Base-by-base conservation (phyloP, 2,113 vertebrate genomes). In the Panthera tigris region DNA sequence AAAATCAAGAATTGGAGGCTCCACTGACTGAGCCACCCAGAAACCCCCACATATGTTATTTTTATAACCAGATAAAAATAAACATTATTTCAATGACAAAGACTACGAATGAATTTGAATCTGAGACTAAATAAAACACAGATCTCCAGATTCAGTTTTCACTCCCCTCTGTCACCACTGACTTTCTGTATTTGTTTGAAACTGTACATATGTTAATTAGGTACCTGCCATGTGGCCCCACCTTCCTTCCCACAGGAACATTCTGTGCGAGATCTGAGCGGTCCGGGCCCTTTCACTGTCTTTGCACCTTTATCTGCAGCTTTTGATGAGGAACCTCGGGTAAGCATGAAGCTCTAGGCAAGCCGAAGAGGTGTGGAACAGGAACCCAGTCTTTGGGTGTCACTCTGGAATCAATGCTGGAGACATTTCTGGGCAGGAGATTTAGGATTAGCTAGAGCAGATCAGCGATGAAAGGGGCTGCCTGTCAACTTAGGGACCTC, bases 241-340 rank as follows among this genome's bases (percentile, higher is more conserved):
- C 76, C 18, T 74, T 50, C 23, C 61, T 83, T 61, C 55, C 98
- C 96, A 31, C 98, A 99, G 99, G 66, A 94, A 0, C 69, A 94
- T 15, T 92, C 94, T 0, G n/a, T 99, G 23, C 97, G 78, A 68
- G 99, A 99, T 29, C 74, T 99, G 50, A 25, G 84, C 4, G 98
- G 98, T 1, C 95, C 98, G 0, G 99, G 99, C 0, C 99, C 99
- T 0, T 99, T 99, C 98, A 99, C 99, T 0, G 97, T 99, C 15
- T 99, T 99, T 6, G 98, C 82, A 3, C 99, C 99, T 5, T 98
- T 0, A 0, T 90, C 80, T 0, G 14, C 97, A 0, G 39, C 98
- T 25, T 98, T 99, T 16, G 61, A 71, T 1, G 74, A 84, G 0
- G 98, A 99, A 3, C 36, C 92, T 29, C 97, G 11, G 93, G 99